These are phyloP conservation scores for Delphinapterus leucas DNA, from an alignment of 2,113 vertebrate genomes.

Conservation along the genomic window DNA sequence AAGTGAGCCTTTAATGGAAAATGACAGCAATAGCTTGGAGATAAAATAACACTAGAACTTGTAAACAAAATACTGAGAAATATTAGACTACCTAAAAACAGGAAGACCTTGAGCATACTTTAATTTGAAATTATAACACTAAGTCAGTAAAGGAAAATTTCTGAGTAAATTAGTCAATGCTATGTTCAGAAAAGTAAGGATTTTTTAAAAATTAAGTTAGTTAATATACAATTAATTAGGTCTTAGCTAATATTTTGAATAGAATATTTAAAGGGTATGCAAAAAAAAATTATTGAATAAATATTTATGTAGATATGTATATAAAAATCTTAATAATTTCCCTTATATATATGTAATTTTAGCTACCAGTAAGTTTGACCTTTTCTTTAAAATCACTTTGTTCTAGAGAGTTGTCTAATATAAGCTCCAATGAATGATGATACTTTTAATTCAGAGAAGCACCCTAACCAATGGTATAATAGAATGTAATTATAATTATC, in stretches of 20 bases:
- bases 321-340: background rate
- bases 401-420: background rate
- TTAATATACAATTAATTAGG: background rate
- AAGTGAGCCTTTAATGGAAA: background rate
- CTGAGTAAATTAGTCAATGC: background rate
- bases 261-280: background rate
- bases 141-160: background rate
- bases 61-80: background rate
- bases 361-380: background rate
- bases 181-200: background rate
- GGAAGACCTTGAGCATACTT: background rate
- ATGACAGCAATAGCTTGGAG: background rate
- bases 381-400: conserved; percentile 22
- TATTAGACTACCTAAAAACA: background rate
- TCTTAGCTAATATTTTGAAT: background rate
- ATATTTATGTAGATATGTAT: background rate
- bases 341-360: background rate
- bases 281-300: background rate
- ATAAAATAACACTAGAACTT: background rate
- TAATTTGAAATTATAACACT: background rate
- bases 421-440: conserved; percentile 54
- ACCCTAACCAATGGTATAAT: conserved; percentile 64
- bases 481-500: conserved; percentile 68
- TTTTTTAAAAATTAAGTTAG: background rate
- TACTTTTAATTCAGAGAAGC: conserved; percentile 48